Evolutionary conservation across 2,113 vertebrate genomes (phyloP), one percentile per base, ranked within the genome.

Genomic region (Otis tarda): DNA sequence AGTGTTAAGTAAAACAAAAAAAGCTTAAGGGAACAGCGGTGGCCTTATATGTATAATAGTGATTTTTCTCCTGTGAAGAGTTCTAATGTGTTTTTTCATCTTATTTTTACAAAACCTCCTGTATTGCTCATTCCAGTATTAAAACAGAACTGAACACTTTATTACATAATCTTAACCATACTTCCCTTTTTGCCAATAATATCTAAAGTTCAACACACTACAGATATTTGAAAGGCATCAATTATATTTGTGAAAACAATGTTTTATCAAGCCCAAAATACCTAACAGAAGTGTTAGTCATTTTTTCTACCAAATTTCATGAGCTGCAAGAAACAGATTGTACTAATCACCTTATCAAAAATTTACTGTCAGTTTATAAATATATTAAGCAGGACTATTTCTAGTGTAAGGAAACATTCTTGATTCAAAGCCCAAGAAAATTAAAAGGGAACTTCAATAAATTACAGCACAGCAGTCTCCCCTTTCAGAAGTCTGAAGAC

Each of bases 161-260:
- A 33, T 82, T 63, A 53, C 7, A 57, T 65, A 87, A 67, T 67
- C n/a, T 87, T 70, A 91, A 61, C 20, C 57, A 69, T 47, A 74
- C 8, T 67, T 74, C 28, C 41, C 24, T 70, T 70, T 83, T 59
- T 67, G 25, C 65, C 73, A 84, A 45, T 55, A 71, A 52, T 52
- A 81, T 30, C 47, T 67, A 12, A 82, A 71, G 60, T 39, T 76
- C 19, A 92, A 83, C 37, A 60, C 5, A 22, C 23, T 28, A 61
- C 39, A 95, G 93, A 76, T 88, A 87, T 69, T 79, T 87, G 65
- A 91, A 90, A 94, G 35, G 45, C 50, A 90, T 50, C 79, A 79
- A 53, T 95, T 41, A 55, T 41, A 69, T 73, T 43, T 86, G 57
- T 55, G 92, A 86, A 83, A 79, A 5, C 15, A 83, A 50, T 83